Conservation (phyloP, 1,140 invertebrate genomes). For the Bemisia tabaci region DNA sequence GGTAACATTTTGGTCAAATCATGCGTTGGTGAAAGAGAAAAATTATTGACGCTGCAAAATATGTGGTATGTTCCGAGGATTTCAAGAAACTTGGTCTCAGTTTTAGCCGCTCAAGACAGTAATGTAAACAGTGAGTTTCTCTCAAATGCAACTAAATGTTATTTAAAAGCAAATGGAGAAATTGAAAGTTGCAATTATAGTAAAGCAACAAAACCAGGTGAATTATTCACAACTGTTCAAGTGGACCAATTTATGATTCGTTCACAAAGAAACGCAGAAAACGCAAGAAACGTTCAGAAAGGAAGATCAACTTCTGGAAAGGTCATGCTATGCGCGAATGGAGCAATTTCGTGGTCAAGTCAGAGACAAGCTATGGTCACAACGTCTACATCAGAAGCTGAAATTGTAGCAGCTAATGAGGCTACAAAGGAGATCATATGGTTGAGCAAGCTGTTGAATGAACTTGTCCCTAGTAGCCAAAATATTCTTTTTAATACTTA, state of each 20-base stretch:
- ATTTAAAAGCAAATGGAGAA: slow-evolving; percentile 16
- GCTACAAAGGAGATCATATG: slow-evolving; percentile 20
- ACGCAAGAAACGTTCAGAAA: slow-evolving; percentile 23
- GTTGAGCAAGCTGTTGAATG: no score
- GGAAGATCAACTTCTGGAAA: slow-evolving; percentile 23
- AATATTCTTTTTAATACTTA: no score
- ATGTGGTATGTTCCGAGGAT: slow-evolving; percentile 26
- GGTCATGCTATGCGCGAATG: slow-evolving; percentile 13
- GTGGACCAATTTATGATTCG: slow-evolving; percentile 24
- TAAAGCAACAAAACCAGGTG: slow-evolving; percentile 21
- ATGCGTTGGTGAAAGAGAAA: slow-evolving; percentile 13
- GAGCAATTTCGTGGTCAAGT: slow-evolving; percentile 24
- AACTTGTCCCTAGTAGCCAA: no score
- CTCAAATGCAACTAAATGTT: slow-evolving; percentile 18
- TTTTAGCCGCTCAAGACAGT: slow-evolving; percentile 23
- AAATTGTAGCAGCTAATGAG: slow-evolving; percentile 32
- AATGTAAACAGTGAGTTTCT: slow-evolving; percentile 21
- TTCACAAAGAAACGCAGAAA: slow-evolving; percentile 29
- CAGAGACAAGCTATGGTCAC: slow-evolving; percentile 24
- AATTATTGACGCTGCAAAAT: slow-evolving; percentile 20
- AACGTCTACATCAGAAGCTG: slow-evolving; percentile 30
- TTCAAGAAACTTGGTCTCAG: slow-evolving; percentile 25
- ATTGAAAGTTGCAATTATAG: slow-evolving; percentile 23
- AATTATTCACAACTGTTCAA: slow-evolving; percentile 25
- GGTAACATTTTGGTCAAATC: slow-evolving; percentile 20